Evolutionary conservation across 2,797 vertebrate species (phyloP).

Genomic region (Neosilurus mollespiculum): DNA sequence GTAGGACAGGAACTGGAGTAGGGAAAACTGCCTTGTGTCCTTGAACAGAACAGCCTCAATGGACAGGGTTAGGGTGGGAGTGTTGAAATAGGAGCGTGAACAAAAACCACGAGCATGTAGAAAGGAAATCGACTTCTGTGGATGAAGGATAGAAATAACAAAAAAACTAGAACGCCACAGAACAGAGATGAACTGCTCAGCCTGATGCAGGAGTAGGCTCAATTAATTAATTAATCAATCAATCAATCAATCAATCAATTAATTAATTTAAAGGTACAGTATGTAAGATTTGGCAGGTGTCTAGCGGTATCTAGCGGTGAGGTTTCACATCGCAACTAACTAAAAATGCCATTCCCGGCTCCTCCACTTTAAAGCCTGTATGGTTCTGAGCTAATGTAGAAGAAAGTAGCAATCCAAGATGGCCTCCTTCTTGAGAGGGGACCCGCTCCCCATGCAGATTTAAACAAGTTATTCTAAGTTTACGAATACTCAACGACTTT

Average conservation of each 20-base stretch:
- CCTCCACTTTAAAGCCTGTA: too few species aligned
- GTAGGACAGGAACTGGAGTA: conserved; percentile 64
- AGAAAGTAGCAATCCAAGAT: too few species aligned
- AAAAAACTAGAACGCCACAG: conserved; percentile 3
- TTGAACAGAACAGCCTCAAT: conserved; percentile 91
- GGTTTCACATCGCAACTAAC: too few species aligned
- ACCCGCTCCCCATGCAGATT: too few species aligned
- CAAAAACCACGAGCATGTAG: conserved; percentile 20
- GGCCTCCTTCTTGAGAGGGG: too few species aligned
- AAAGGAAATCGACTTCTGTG: conserved; percentile 10
- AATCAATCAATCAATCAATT: too few species aligned
- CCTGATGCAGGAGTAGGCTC: background rate
- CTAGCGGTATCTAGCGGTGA: too few species aligned
- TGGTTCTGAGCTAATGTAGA: too few species aligned
- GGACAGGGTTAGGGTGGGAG: conserved; percentile 66
- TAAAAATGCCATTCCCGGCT: too few species aligned
- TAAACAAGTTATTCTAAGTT: too few species aligned
- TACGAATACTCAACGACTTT: too few species aligned
- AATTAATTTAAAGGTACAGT: background rate
- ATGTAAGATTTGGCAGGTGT: background rate
- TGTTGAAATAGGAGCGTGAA: conserved; percentile 24
- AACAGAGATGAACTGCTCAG: conserved; percentile 32
- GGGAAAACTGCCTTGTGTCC: conserved; percentile 91
- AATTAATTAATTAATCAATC: background rate
- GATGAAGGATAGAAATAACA: background rate